Evolutionary conservation across 2,888 invertebrate species (phyloP).

Genomic region (Rhingia campestris): DNA sequence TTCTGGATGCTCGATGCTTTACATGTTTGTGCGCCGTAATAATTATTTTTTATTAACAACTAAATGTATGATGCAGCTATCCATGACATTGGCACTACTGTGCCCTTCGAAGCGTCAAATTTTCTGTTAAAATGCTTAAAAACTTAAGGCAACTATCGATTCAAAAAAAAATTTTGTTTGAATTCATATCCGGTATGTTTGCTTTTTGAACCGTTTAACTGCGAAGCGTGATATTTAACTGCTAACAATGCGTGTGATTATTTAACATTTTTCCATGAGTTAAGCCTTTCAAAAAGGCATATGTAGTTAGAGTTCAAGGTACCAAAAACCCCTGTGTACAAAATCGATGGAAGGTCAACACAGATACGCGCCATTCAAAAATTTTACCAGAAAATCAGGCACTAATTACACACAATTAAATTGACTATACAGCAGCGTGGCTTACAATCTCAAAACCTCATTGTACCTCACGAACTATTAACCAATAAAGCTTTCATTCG

Average conservation of each 20-base stretch:
- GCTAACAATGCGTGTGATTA: slow-evolving; percentile 28
- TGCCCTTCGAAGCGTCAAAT: slow-evolving; percentile 13
- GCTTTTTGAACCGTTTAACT: slow-evolving; percentile 31
- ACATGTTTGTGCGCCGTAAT: too few species aligned
- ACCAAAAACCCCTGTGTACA: slow-evolving; percentile 24
- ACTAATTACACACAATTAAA: slow-evolving; percentile 44
- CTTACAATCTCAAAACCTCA: slow-evolving; percentile 23
- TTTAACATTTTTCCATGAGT: slow-evolving; percentile 9
- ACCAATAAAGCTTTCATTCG: slow-evolving; percentile 33
- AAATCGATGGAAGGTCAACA: slow-evolving; percentile 41
- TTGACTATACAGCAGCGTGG: slow-evolving; percentile 2
- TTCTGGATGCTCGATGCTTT: too few species aligned
- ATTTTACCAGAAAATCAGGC: slow-evolving; percentile 47
- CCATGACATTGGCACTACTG: slow-evolving; percentile 20
- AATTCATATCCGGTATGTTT: slow-evolving; percentile 31
- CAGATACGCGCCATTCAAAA: slow-evolving; percentile 13
- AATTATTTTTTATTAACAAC: background rate
- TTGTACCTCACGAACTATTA: slow-evolving; percentile 45
- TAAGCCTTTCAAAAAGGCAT: slow-evolving; percentile 31
- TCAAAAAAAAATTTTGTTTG: slow-evolving; percentile 8
- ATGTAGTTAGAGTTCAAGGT: slow-evolving; percentile 62
- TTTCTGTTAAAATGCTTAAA: background rate
- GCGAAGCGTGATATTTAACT: slow-evolving; percentile 13
- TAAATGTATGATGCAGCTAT: background rate
- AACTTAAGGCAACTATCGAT: background rate